phyloP scores from a whole-genome alignment of 92 coral and sea anemone species.

The Metridium senile region DNA sequence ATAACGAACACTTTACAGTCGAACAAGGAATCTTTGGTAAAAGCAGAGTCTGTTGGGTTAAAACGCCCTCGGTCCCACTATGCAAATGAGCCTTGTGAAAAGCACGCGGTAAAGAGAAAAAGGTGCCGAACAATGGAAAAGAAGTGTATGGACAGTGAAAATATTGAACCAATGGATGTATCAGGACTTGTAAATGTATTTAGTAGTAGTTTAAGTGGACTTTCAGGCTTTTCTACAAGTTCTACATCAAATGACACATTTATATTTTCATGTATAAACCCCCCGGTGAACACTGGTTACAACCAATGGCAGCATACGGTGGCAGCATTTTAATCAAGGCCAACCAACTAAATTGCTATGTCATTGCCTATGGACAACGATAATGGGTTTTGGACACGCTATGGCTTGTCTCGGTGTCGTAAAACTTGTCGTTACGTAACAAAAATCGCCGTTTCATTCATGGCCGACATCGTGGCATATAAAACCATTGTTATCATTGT shows the following conservation, averaged over 20 bases:
- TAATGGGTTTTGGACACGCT: background rate
- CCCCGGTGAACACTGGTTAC: constrained; percentile 55
- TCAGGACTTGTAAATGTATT: constrained; percentile 83
- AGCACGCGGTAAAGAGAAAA: constrained; percentile 88
- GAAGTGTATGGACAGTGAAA: constrained; percentile 46
- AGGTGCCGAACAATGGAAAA: constrained; percentile 59
- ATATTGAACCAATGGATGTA: constrained; percentile 89
- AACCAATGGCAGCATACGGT: constrained; percentile 72
- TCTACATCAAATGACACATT: constrained; percentile 46
- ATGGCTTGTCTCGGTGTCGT: background rate
- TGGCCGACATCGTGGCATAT: background rate
- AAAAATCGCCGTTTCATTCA: background rate
- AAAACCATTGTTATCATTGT: background rate
- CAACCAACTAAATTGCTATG: background rate
- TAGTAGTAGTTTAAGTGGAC: constrained; percentile 82
- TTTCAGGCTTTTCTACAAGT: constrained; percentile 58
- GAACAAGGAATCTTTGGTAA: constrained; percentile 33
- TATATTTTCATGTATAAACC: constrained; percentile 59
- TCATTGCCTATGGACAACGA: background rate
- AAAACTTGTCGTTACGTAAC: constrained; percentile 1
- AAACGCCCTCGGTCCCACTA: constrained; percentile 77
- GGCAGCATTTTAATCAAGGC: constrained; percentile 65
- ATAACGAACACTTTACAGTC: constrained; percentile 20
- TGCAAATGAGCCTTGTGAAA: constrained; percentile 93
- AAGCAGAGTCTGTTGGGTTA: constrained; percentile 59